Conservation (phyloP, 2,888 invertebrate species). For the Coecobrya sp. region DNA sequence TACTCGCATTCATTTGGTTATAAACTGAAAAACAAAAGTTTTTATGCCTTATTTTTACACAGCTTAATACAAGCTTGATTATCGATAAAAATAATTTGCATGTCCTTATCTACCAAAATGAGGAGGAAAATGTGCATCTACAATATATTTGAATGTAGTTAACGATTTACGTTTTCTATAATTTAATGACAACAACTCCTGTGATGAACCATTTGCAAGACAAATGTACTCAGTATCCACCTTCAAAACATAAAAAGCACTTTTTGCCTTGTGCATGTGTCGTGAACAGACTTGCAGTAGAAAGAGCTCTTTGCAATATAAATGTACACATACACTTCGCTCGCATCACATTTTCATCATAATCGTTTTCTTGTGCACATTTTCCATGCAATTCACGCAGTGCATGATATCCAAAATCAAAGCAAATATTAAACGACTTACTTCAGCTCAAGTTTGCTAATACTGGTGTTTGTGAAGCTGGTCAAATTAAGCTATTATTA, state of each 20-base stretch:
- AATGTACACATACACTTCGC: background rate
- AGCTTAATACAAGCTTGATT: too few species aligned
- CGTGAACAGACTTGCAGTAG: background rate
- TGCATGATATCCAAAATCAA: background rate
- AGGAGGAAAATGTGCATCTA: too few species aligned
- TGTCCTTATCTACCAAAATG: too few species aligned
- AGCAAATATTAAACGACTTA: background rate
- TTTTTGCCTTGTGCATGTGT: background rate
- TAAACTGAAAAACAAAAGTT: too few species aligned
- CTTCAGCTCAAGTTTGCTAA: background rate
- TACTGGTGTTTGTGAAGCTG: background rate
- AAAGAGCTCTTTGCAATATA: background rate
- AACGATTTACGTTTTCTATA: too few species aligned
- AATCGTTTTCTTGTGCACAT: background rate
- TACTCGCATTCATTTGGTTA: too few species aligned
- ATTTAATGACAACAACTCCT: background rate
- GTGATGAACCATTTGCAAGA: background rate
- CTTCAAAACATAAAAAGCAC: background rate
- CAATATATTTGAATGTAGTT: too few species aligned
- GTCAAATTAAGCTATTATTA: slow-evolving; percentile 24
- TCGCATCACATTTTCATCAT: slow-evolving; percentile 1
- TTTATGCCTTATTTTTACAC: too few species aligned
- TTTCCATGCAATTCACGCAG: slow-evolving; percentile 3
- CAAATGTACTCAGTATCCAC: background rate
- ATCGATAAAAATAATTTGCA: too few species aligned